These are phyloP conservation scores for Hydrotaea cyrtoneurina DNA, from an alignment of 2,888 invertebrate genomes.

Conservation along the genomic window DNA sequence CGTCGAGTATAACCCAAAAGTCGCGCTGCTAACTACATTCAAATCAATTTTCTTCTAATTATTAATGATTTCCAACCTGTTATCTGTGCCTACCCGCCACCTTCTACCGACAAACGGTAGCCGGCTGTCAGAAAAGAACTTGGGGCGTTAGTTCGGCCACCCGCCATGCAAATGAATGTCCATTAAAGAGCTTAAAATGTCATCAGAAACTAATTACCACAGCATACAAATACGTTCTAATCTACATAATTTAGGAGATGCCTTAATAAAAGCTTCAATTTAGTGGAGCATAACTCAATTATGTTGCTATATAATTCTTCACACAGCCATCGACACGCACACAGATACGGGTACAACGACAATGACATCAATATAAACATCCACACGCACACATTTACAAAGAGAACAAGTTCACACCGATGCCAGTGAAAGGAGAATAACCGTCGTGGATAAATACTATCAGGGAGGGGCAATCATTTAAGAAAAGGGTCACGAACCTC, in stretches of 20 bases:
- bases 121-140: background rate
- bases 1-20: background rate
- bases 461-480: background rate
- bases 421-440: background rate
- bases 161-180: background rate
- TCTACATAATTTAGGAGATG: slow-evolving; percentile 49
- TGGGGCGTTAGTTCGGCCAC: background rate
- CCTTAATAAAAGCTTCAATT: slow-evolving; percentile 59
- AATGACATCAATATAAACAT: background rate
- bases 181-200: slow-evolving; percentile 49
- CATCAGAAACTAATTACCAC: slow-evolving; percentile 50
- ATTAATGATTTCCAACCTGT: slow-evolving; percentile 4
- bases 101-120: background rate
- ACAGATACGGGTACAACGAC: too few relatives aligned
- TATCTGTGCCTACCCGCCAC: background rate
- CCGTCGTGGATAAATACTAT: background rate
- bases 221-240: background rate
- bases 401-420: background rate
- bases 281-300: slow-evolving; percentile 58
- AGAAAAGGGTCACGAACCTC: background rate
- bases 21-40: background rate
- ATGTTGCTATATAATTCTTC: slow-evolving; percentile 45
- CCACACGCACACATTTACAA: background rate
- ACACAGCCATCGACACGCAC: background rate
- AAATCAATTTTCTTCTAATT: background rate